Base-by-base conservation (phyloP, 2,797 vertebrate species). In the Pempheris klunzingeri region DNA sequence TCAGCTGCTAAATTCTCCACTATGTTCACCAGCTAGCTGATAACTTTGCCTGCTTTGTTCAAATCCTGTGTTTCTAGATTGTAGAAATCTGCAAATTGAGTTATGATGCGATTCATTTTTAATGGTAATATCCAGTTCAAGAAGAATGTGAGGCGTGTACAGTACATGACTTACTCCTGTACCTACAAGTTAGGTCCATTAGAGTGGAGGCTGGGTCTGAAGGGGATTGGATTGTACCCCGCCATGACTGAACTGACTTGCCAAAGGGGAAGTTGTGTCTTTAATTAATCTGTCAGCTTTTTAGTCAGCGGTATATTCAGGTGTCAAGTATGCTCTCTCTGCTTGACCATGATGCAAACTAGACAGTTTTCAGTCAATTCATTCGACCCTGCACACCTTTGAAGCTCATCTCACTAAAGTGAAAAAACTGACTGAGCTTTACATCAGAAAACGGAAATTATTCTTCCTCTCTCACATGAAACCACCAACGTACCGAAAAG, bases 401-500 rank as follows among this genome's bases (percentile, higher is more conserved):
- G 20, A 38, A 71, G 32, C n/a, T 58, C 39, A 30, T 3, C 39
- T 72, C 15, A 46, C 32, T 9, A 43, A 34, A 44, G 39, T 9
- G 59, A 64, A 52, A 14, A 64, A 64, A 26, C 5, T 20, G 44
- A 69, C 17, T 10, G 26, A 87, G 54, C 62, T 80, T 81, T 57
- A 49, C n/a, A 53, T 67, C 18, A 32, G 41, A 46, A 79, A 58
- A 17, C 38, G 41, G 3, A 71, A 71, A 71, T 15, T 44, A 12
- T 44, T 77, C 69, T 73, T 84, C 64, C 53, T 62, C 43, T 64
- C 36, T 74, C n/a, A 43, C 9, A 43, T 61, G 38, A 69, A 61
- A 78, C 73, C 12, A 24, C n/a, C 0, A 1, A 1, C 49, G 34
- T 15, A 43, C 66, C 4, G 28, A 26, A 18, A 61, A 38, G 10